These are phyloP conservation scores for Acanthaster planci DNA, from an alignment of 35 echinoderm and acorn worm species.

Conservation along the genomic window DNA sequence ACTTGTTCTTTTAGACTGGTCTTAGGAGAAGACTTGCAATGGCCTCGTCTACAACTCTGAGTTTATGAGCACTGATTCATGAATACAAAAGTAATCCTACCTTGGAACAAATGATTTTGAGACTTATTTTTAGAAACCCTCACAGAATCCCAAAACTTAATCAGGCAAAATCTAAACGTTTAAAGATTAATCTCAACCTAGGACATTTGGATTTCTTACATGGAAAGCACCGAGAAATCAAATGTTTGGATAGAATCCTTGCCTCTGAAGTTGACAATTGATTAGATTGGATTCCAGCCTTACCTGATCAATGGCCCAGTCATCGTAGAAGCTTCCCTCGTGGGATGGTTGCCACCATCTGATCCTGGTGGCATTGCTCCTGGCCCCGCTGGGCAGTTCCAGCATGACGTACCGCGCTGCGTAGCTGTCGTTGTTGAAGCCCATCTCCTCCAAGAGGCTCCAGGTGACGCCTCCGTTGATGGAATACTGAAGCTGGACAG, in stretches of 20 bases:
- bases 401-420: constrained; percentile 62
- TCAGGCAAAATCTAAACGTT: too few species aligned
- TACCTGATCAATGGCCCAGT: constrained; percentile 99
- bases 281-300: background rate
- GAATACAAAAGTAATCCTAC: too few species aligned
- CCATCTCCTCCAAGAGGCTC: constrained; percentile 67
- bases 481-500: constrained; percentile 83
- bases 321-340: constrained; percentile 69
- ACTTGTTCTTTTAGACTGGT: too few species aligned
- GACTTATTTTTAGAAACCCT: too few species aligned
- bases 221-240: background rate
- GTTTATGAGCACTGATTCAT: too few species aligned
- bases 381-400: constrained; percentile 61
- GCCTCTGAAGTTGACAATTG: background rate
- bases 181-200: too few species aligned
- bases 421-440: constrained; percentile 56
- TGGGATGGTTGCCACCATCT: constrained; percentile 94
- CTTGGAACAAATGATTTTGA: too few species aligned
- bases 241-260: background rate
- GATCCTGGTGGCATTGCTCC: constrained; percentile 71
- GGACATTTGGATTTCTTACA: too few species aligned
- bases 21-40: too few species aligned
- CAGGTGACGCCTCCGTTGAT: constrained; percentile 77
- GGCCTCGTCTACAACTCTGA: too few species aligned
- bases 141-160: too few species aligned